Evolutionary conservation across 2,113 vertebrate genomes (phyloP).

Genomic region (Lagenorhynchus albirostris): DNA sequence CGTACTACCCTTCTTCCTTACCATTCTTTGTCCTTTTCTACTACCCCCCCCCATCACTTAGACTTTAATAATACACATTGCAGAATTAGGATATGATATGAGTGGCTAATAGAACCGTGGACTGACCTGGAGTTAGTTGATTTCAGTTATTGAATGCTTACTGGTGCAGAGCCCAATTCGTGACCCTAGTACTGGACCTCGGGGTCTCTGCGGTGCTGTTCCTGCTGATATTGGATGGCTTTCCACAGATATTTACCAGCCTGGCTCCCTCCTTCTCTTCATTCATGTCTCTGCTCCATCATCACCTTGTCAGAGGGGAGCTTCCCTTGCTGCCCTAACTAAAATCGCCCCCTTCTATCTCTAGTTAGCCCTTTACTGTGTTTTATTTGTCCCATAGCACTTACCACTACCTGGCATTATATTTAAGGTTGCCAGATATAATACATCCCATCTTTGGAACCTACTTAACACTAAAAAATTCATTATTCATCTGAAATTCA

Average conservation of each 20-base stretch:
- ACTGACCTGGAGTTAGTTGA: neutral
- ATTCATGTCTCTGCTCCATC: neutral
- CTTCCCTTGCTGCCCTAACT: neutral
- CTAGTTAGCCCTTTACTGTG: neutral
- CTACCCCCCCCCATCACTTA: neutral
- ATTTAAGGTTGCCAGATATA: neutral
- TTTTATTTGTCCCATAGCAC: neutral
- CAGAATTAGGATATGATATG: neutral
- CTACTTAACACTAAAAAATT: neutral
- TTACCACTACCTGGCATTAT: neutral
- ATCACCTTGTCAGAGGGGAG: neutral
- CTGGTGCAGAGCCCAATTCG: neutral
- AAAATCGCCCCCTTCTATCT: neutral
- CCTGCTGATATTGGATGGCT: neutral
- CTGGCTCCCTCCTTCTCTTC: neutral
- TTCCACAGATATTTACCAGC: neutral
- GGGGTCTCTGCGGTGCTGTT: neutral
- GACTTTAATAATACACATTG: neutral
- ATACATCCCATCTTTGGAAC: neutral
- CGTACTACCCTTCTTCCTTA: neutral
- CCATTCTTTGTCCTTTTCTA: neutral
- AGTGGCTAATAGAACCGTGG: neutral
- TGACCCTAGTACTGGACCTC: neutral
- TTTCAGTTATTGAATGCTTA: neutral
- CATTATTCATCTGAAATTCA: neutral